Conservation (phyloP, 2,797 vertebrate species). For the Aeoliscus strigatus region DNA sequence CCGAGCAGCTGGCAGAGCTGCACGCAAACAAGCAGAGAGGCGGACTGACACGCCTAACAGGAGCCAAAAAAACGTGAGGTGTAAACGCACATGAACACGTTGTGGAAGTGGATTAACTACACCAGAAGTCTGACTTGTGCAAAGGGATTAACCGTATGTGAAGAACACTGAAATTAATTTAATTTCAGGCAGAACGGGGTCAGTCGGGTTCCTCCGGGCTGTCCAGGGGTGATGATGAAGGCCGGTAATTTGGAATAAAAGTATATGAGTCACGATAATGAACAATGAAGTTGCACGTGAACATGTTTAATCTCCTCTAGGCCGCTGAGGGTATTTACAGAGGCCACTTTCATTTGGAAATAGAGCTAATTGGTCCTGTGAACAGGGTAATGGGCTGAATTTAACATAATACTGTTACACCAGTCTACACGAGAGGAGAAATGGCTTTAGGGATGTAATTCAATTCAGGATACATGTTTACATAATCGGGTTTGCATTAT, state of each 20-base stretch:
- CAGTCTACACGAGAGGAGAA: too few species aligned
- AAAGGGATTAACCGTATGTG: constrained; percentile 39
- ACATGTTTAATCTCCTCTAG: constrained; percentile 39
- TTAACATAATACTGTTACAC: constrained; percentile 6
- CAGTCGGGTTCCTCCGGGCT: constrained; percentile 26
- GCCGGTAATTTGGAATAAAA: constrained; percentile 48
- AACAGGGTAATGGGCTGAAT: constrained; percentile 27
- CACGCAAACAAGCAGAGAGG: constrained; percentile 31
- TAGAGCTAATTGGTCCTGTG: constrained; percentile 38
- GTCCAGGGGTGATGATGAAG: constrained; percentile 28
- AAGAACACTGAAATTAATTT: constrained; percentile 45
- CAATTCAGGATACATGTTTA: too few species aligned
- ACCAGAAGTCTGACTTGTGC: constrained; percentile 35
- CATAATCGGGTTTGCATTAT: too few species aligned
- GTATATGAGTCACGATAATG: constrained; percentile 47
- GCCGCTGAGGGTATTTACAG: constrained; percentile 48
- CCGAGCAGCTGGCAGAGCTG: constrained; percentile 36
- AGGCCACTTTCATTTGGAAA: constrained; percentile 33
- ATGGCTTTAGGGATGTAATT: constrained; percentile 1
- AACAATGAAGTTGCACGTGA: constrained; percentile 41
- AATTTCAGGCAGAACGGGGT: constrained; percentile 29
- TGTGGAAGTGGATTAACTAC: constrained; percentile 47
- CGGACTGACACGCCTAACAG: constrained; percentile 21
- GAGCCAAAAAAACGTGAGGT: constrained; percentile 14
- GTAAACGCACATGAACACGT: constrained; percentile 27